These are phyloP conservation scores for Lacanobia oleracea DNA, from an alignment of 2,888 invertebrate genomes.

Conservation along the genomic window DNA sequence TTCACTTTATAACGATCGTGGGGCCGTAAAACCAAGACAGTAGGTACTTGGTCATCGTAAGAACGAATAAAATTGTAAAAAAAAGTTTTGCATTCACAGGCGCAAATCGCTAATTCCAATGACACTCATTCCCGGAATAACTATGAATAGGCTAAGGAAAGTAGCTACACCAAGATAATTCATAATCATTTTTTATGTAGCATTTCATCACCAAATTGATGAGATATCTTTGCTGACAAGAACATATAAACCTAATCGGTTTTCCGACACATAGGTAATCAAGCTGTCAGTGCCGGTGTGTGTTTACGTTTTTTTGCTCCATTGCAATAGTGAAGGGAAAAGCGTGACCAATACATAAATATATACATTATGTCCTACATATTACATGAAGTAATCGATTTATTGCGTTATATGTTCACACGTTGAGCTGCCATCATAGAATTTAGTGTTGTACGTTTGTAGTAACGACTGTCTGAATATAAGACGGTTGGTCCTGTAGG, in stretches of 20 bases:
- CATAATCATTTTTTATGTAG: background rate
- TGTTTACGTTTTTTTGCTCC: slow-evolving; percentile 40
- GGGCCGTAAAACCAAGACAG: no score
- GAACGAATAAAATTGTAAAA: no score
- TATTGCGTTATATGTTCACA: slow-evolving; percentile 23
- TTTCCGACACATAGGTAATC: slow-evolving; percentile 34
- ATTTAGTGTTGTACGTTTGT: no score
- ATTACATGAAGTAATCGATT: slow-evolving; percentile 19
- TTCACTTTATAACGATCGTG: no score
- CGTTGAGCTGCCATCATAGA: background rate
- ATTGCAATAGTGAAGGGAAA: slow-evolving; percentile 45
- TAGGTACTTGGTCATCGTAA: no score
- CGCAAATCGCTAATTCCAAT: no score
- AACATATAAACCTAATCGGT: slow-evolving; percentile 24
- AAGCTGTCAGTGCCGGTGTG: slow-evolving; percentile 28
- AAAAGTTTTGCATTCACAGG: no score
- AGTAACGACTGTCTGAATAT: no score
- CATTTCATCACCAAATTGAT: slow-evolving; percentile 33
- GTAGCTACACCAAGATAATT: background rate
- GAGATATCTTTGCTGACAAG: slow-evolving; percentile 27
- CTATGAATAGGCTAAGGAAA: no score
- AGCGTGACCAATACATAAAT: slow-evolving; percentile 50
- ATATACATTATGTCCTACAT: slow-evolving; percentile 27
- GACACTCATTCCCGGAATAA: no score
- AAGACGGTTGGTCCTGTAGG: background rate